These are phyloP conservation scores for Trinorchestia longiramus DNA, from an alignment of 1,140 invertebrate species.

Conservation along the genomic window DNA sequence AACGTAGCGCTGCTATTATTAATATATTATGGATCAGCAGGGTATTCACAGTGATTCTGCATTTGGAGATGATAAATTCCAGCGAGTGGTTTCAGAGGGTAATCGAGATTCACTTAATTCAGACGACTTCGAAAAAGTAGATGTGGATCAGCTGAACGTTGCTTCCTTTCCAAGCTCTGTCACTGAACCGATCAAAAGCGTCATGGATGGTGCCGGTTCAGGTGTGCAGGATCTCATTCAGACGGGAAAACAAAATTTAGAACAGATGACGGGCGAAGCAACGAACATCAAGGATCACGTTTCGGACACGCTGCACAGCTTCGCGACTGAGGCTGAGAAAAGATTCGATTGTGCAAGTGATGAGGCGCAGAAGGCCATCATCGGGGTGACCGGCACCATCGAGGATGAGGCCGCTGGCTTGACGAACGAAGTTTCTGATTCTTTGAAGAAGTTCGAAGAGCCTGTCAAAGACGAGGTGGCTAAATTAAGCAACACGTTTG, in stretches of 20 bases:
- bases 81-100: slow-evolving; percentile 41
- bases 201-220: slow-evolving; percentile 14
- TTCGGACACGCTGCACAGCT: neutral
- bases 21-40: slow-evolving; percentile 7
- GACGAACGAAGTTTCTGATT: neutral
- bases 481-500: neutral
- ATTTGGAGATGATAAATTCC: neutral
- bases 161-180: slow-evolving; percentile 23
- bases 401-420: neutral
- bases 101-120: slow-evolving; percentile 65
- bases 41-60: neutral
- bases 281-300: neutral
- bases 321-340: neutral
- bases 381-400: neutral
- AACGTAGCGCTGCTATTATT: too few species aligned
- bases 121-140: slow-evolving; percentile 66
- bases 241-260: neutral
- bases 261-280: neutral
- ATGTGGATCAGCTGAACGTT: slow-evolving; percentile 62
- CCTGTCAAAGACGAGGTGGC: neutral
- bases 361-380: neutral
- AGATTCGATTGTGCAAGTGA: neutral
- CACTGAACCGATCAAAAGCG: slow-evolving; percentile 23
- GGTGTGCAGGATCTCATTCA: neutral
- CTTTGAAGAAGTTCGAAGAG: neutral